Percentiles rank a stretch among this genome's conserved stretches.
These are phyloP conservation scores for Margaritifera margaritifera DNA, from an alignment of 2,888 invertebrate species.

Conservation along the genomic window DNA sequence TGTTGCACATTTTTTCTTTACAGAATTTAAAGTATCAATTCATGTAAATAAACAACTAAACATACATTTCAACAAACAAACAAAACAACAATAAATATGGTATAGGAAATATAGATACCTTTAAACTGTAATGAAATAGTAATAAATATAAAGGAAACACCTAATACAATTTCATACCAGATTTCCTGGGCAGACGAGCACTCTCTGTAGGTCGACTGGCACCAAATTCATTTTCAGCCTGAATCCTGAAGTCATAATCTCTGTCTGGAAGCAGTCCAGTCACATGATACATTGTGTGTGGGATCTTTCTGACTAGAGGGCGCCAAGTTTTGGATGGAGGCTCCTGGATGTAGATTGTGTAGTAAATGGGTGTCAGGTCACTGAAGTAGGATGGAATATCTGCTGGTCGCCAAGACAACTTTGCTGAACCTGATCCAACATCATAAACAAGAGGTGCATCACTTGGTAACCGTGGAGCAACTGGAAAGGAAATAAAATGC, in stretches of 20 bases:
- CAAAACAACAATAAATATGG: no score
- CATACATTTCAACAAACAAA: no score
- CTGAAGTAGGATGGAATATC: constrained; percentile 49
- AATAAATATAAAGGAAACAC: no score
- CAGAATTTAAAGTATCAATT: no score
- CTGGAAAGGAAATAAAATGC: constrained; percentile 34
- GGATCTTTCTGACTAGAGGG: constrained; percentile 55
- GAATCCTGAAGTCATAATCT: constrained; percentile 94
- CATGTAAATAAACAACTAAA: no score
- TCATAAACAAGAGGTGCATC: constrained; percentile 61
- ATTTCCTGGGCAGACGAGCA: constrained; percentile 48
- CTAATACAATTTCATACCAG: constrained; percentile 31
- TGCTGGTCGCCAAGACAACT: constrained; percentile 63
- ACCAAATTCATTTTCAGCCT: constrained; percentile 97
- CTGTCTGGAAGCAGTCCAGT: constrained; percentile 77
- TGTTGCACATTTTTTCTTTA: no score
- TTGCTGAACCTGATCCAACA: constrained; percentile 51
- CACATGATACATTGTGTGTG: constrained; percentile 58
- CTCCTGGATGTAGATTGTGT: constrained; percentile 59
- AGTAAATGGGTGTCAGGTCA: constrained; percentile 50
- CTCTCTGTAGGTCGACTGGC: constrained; percentile 94
- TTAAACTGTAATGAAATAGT: no score
- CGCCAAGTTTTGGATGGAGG: constrained; percentile 55
- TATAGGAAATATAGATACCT: no score
- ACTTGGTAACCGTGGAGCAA: constrained; percentile 51